Evolutionary conservation across 1,140 invertebrate genomes (phyloP), one percentile per base, ranked within the genome.

Genomic region (Diabrotica undecimpunctata): DNA sequence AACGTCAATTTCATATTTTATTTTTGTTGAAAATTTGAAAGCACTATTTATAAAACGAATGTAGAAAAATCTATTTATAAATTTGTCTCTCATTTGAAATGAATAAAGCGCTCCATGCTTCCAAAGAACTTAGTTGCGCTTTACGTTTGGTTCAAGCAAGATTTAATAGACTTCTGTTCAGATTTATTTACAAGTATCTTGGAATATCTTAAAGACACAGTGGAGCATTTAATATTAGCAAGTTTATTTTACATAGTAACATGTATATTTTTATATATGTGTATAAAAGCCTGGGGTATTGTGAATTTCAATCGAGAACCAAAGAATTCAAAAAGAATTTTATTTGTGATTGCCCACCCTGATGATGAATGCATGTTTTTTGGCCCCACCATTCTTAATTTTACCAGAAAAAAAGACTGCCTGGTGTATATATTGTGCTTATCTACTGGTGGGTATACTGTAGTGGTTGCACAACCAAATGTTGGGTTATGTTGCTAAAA

Each of bases 301-400:
- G 50, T 78, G 51, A 52, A 53, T 7, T 78, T 75, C 66, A 66
- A 79, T 75, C 12, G 76, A 78, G 54, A 77, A 77, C 25, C 79
- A 76, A 66, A 68, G 68, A 71, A 72, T 46, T 76, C 82, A 35
- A 80, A 80, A 67, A 79, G 90, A 71, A 84, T 95, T 46, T 78
- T 98, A 12, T 77, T 98, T 41, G 86, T 97, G 0, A 93, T 86
- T 10, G 95, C 96, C 25, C 97, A 99, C 84, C 97, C 97, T 7
- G 96, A 98, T 80, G 94, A 96, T 77, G 96, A 99, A 79, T 94
- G 93, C 68, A 98, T 98, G 96, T 99, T 99, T 79, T 98, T 98
- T 79, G 94, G 94, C 0, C 97, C 96, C 7, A 87, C 93, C 14
- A 88, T 98, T 65, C 83, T 93, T 66, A 86, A 84, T 77, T 84